Conservation (phyloP, 2,113 vertebrate species). For the Brachyistius frenatus region DNA sequence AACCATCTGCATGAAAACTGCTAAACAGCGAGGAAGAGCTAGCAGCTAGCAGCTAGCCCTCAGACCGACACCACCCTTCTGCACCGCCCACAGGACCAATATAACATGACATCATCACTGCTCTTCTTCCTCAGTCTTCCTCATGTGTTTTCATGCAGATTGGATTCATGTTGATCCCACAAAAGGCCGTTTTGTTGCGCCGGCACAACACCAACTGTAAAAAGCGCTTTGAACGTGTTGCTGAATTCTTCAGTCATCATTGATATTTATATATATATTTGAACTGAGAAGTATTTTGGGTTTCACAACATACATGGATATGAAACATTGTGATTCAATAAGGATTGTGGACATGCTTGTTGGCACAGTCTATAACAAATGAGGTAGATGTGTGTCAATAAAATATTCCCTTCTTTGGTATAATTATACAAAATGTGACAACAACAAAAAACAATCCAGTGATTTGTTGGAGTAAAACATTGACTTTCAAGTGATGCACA, state of each 20-base stretch:
- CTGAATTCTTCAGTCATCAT: not conserved
- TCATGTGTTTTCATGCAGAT: conserved; percentile 12
- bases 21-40: conserved; percentile 11
- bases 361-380: conserved; percentile 84
- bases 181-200: conserved; percentile 33
- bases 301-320: conserved; percentile 58
- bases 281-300: conserved; percentile 46
- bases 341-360: conserved; percentile 67
- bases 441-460: conserved; percentile 68
- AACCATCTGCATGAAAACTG: conserved; percentile 25
- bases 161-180: not conserved
- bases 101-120: not conserved
- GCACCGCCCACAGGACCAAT: not conserved
- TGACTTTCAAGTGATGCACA: conserved; percentile 78
- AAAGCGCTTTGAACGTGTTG: conserved; percentile 56
- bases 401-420: conserved; percentile 85
- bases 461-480: conserved; percentile 75
- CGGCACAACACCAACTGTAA: conserved; percentile 38
- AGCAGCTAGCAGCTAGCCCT: no score
- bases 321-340: conserved; percentile 57
- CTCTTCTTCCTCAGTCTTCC: not conserved
- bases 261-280: not conserved
- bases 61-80: not conserved
- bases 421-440: conserved; percentile 76
- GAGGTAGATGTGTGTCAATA: conserved; percentile 88